Base-by-base conservation (phyloP, 2,797 vertebrate genomes). In the Parotocinclus haroldoi region DNA sequence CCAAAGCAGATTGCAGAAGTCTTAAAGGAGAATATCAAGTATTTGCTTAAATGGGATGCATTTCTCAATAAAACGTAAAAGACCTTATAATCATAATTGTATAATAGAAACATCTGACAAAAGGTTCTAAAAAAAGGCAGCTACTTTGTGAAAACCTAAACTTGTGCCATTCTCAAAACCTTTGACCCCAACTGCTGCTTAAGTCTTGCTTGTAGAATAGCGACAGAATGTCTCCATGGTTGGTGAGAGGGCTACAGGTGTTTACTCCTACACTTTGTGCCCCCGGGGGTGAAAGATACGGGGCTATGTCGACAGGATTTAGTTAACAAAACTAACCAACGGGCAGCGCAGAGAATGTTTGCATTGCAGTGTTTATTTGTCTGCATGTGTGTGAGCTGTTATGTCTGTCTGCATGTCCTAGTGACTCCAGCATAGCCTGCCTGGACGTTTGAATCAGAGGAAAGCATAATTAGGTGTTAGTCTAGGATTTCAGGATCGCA, bases 141-240 rank as follows among this genome's bases (percentile, higher is more conserved):
- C n/a, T n/a, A n/a, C n/a, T n/a, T n/a, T n/a, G n/a, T n/a, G n/a
- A n/a, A n/a, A n/a, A n/a, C n/a, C n/a, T n/a, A n/a, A n/a, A n/a
- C n/a, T n/a, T n/a, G n/a, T n/a, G n/a, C n/a, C n/a, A n/a, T n/a
- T n/a, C n/a, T n/a, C n/a, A n/a, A n/a, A n/a, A n/a, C n/a, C n/a
- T n/a, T n/a, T n/a, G n/a, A n/a, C n/a, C n/a, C n/a, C n/a, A n/a
- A n/a, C n/a, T n/a, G n/a, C 58, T 72, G 69, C 63, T 66, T 69
- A 79, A 71, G 81, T 76, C 79, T 74, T 50, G 48, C 44, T 56
- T 40, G 10, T 46, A 63, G 55, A 19, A 7, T 0, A 45, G 65
- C 58, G 59, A 40, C 51, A 52, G 59, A 12, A 44, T 52, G 71
- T 53, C 58, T 73, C 65, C 69, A 40, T 50, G 66, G 52, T 57